Percentiles rank a stretch among this genome's conserved stretches.
Conservation (phyloP, 2,113 vertebrate species). For the Nothocercus julius region DNA sequence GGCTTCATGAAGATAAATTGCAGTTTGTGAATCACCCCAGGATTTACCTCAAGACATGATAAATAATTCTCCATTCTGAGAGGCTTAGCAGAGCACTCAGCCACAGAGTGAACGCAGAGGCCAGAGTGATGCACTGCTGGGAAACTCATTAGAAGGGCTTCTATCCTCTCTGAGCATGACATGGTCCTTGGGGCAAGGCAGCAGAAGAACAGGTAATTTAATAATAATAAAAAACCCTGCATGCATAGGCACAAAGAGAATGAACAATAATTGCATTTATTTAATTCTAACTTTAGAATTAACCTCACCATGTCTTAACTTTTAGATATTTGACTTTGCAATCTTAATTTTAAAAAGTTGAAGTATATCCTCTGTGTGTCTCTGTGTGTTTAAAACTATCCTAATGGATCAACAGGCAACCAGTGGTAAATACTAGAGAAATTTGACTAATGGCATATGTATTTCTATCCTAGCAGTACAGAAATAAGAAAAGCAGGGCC, state of each 20-base stretch:
- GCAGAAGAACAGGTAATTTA: background rate
- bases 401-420: background rate
- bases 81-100: background rate
- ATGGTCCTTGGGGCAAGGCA: background rate
- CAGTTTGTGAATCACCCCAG: background rate
- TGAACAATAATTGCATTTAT: background rate
- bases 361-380: background rate
- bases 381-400: background rate
- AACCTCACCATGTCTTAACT: background rate
- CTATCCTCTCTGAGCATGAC: background rate
- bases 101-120: accelerated
- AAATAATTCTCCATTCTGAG: background rate
- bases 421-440: background rate
- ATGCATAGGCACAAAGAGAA: background rate
- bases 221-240: too few relatives aligned
- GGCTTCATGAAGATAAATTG: background rate
- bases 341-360: background rate
- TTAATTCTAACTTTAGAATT: background rate
- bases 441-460: background rate
- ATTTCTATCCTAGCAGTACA: background rate
- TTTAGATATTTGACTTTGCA: background rate
- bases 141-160: background rate
- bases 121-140: background rate
- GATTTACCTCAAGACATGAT: background rate
- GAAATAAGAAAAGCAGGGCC: background rate